phyloP scores from a whole-genome alignment of 2,888 invertebrate genomes.

The Dusona sp. region DNA sequence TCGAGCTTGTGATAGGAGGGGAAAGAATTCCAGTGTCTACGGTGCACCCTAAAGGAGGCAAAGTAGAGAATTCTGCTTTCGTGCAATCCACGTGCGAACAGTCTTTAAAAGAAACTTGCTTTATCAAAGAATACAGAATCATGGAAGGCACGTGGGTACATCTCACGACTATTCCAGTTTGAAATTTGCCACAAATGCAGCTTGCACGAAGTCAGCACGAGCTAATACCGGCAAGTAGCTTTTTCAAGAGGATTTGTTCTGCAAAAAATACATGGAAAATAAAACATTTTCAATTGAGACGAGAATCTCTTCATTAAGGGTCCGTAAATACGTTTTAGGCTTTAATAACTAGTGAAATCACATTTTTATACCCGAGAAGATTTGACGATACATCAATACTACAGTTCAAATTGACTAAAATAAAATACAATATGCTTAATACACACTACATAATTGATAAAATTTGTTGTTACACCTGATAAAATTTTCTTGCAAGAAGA shows the following conservation, averaged over 20 bases:
- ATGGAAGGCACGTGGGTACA: constrained; percentile 51
- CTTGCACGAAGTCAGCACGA: background rate
- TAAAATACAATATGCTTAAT: background rate
- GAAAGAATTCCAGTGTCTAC: constrained; percentile 6
- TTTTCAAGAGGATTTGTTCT: background rate
- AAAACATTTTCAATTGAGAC: background rate
- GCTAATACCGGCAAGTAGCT: background rate
- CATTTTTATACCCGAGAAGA: background rate
- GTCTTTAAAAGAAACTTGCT: constrained; percentile 41
- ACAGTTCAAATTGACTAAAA: no score
- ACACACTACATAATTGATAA: background rate
- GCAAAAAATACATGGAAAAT: background rate
- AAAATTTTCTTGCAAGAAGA: background rate
- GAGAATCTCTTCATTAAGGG: background rate
- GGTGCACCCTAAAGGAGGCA: background rate
- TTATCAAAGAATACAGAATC: constrained; percentile 5
- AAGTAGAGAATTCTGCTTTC: constrained; percentile 24
- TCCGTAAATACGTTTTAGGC: background rate
- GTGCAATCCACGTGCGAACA: constrained; percentile 28
- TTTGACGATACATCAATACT: background rate
- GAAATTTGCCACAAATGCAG: constrained; percentile 24
- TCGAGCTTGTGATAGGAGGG: constrained; percentile 38
- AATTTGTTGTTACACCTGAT: background rate
- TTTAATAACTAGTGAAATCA: background rate
- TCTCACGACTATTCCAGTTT: constrained; percentile 56